phyloP scores from a whole-genome alignment of 2,113 vertebrate genomes.

The Hypomesus transpacificus region DNA sequence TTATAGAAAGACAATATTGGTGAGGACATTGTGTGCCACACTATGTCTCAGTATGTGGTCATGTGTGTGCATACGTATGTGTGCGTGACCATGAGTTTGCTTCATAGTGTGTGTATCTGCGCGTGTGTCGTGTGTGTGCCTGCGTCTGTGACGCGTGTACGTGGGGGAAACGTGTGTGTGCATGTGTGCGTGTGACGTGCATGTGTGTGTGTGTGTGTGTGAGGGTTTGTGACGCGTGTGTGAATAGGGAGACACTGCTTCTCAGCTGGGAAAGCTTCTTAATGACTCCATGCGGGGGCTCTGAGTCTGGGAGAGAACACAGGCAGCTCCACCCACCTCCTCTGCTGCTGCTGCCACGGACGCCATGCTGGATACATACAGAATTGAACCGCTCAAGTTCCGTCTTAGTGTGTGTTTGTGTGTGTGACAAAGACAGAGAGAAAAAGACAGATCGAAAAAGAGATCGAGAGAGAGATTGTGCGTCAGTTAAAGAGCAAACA shows the following conservation, averaged over 20 bases:
- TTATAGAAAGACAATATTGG: not conserved
- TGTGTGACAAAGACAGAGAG: conserved; percentile 1
- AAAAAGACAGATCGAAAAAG: no score
- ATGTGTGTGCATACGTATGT: conserved; percentile 26
- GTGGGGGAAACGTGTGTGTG: not conserved
- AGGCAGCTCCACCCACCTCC: conserved; percentile 40
- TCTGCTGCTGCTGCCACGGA: conserved; percentile 48
- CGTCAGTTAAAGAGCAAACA: not conserved
- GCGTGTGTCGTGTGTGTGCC: conserved; percentile 11
- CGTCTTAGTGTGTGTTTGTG: not conserved
- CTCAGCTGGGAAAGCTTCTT: conserved; percentile 15
- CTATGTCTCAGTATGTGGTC: conserved; percentile 13
- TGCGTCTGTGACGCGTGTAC: not conserved
- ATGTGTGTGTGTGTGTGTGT: conserved; percentile 19
- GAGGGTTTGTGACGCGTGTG: not conserved
- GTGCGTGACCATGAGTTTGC: conserved; percentile 3
- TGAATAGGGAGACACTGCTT: conserved; percentile 9
- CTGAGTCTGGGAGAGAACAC: conserved; percentile 22
- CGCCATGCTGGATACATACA: conserved; percentile 37
- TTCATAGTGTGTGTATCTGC: not conserved
- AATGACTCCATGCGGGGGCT: conserved; percentile 21
- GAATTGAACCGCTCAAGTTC: conserved; percentile 17
- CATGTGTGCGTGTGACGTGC: not conserved
- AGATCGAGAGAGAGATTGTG: not conserved
- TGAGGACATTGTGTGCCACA: not conserved